phyloP scores from a whole-genome alignment of 2,888 invertebrate species.

The Seira sanloemensis region DNA sequence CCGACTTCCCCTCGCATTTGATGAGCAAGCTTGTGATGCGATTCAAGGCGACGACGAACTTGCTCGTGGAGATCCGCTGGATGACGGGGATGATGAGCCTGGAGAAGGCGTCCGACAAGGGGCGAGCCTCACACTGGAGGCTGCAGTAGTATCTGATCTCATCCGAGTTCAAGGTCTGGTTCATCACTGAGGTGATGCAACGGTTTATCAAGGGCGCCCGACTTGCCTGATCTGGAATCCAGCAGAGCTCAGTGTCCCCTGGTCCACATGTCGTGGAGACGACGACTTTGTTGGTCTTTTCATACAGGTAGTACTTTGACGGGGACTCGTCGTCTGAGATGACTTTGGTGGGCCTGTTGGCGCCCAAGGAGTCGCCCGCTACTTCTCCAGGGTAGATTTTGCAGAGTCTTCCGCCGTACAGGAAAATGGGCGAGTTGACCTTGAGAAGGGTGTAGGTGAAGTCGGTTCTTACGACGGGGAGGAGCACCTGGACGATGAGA shows the following conservation, averaged over 20 bases:
- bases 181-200: conserved; percentile 54
- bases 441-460: conserved; percentile 38
- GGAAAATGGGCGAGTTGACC: conserved; percentile 59
- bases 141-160: conserved; percentile 41
- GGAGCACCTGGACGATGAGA: conserved; percentile 61
- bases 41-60: conserved; percentile 64
- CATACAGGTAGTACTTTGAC: conserved; percentile 48
- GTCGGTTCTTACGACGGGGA: conserved; percentile 53
- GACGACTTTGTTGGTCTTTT: conserved; percentile 32
- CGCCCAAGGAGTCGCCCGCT: no score
- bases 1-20: conserved; percentile 68
- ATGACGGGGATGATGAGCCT: conserved; percentile 54
- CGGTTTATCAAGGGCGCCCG: conserved; percentile 51
- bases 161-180: conserved; percentile 35
- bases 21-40: conserved; percentile 61
- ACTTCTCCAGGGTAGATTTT: conserved; percentile 19
- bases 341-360: background rate
- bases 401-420: conserved; percentile 57
- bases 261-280: conserved; percentile 37
- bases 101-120: conserved; percentile 24
- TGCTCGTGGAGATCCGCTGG: conserved; percentile 51
- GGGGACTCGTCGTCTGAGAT: conserved; percentile 25
- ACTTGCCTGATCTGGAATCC: conserved; percentile 53
- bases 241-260: conserved; percentile 41
- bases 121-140: conserved; percentile 52